phyloP scores from a whole-genome alignment of 1,140 invertebrate genomes.

The Aphis craccivora region DNA sequence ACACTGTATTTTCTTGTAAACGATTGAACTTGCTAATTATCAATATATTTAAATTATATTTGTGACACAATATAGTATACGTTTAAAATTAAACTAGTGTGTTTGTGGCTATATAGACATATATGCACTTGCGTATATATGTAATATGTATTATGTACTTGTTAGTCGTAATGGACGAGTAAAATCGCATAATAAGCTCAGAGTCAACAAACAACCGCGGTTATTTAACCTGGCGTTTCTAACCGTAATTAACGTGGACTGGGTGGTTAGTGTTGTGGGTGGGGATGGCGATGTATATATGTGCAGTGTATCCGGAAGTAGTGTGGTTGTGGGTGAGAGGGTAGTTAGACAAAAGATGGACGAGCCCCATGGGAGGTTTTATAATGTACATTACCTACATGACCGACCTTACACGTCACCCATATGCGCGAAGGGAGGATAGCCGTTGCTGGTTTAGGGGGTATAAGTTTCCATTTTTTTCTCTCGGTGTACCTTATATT shows the following conservation, averaged over 20 bases:
- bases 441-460: neutral
- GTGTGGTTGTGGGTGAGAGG: neutral
- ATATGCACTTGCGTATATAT: neutral
- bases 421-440: neutral
- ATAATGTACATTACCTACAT: constrained; percentile 45
- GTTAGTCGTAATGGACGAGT: constrained; percentile 48
- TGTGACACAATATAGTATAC: neutral
- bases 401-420: constrained; percentile 42
- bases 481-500: neutral
- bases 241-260: constrained; percentile 55
- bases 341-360: constrained; percentile 53
- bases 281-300: neutral
- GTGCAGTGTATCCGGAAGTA: constrained; percentile 34
- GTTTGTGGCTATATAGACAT: neutral
- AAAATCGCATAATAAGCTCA: constrained; percentile 48
- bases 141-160: constrained; percentile 33
- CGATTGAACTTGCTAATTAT: neutral
- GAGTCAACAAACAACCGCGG: constrained; percentile 55
- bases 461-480: constrained; percentile 42
- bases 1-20: neutral
- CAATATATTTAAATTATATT: neutral
- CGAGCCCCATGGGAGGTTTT: constrained; percentile 54
- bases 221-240: constrained; percentile 57
- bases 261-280: neutral
- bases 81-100: neutral